phyloP scores from a whole-genome alignment of 2,797 vertebrate species.

The Tapera naevia region DNA sequence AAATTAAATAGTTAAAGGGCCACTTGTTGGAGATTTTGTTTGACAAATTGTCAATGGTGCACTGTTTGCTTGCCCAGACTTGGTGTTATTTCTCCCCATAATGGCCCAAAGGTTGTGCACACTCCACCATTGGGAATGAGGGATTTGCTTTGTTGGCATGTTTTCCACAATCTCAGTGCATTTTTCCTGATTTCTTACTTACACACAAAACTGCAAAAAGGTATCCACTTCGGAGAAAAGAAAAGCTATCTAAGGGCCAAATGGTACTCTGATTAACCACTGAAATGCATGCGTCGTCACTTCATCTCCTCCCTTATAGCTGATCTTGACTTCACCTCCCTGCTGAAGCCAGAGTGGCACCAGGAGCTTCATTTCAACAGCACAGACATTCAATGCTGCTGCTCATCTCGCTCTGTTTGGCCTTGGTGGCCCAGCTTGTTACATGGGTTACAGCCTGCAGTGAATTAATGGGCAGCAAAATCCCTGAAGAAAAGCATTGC shows the following conservation, averaged over 20 bases:
- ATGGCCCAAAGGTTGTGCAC: neutral
- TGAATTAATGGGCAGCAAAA: neutral
- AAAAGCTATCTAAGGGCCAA: neutral
- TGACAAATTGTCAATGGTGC: neutral
- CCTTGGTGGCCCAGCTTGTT: neutral
- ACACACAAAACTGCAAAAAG: neutral
- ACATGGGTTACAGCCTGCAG: neutral
- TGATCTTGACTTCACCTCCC: neutral
- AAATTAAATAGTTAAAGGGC: neutral
- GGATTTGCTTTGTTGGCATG: neutral
- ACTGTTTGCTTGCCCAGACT: neutral
- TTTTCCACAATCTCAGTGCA: neutral
- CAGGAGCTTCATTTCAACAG: neutral
- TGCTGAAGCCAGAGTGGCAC: neutral
- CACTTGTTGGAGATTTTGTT: neutral
- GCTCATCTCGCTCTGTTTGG: neutral
- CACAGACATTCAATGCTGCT: rapidly evolving
- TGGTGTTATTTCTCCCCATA: neutral
- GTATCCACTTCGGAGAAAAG: neutral
- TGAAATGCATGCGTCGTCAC: neutral
- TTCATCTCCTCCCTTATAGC: neutral
- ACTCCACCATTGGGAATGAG: neutral
- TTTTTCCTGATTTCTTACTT: neutral
- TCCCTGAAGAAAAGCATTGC: neutral
- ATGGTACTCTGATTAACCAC: neutral